phyloP scores from a whole-genome alignment of 2,113 vertebrate genomes.

The Nycticorax nycticorax region DNA sequence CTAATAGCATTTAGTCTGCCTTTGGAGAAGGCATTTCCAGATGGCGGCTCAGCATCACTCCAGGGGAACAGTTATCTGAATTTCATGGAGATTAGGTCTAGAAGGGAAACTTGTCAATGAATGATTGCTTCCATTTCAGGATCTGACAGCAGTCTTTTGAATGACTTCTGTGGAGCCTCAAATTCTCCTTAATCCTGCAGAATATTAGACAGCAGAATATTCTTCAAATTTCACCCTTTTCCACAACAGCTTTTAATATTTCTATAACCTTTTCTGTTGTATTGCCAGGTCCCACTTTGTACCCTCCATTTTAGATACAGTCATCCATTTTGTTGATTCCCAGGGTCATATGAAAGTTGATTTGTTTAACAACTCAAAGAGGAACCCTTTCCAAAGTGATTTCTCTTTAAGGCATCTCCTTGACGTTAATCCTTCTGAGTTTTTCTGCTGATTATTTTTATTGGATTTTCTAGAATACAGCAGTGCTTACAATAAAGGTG shows the following conservation, averaged over 20 bases:
- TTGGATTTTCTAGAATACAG: background rate
- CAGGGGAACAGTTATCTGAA: conserved; percentile 22
- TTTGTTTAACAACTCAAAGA: no score
- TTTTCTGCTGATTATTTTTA: background rate
- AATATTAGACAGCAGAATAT: background rate
- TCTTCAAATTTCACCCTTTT: background rate
- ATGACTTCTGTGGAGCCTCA: background rate
- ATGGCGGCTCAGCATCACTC: background rate
- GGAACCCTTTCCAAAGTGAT: background rate
- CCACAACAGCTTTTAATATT: background rate
- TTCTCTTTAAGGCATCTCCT: background rate
- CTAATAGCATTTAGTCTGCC: background rate
- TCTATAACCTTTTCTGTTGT: background rate
- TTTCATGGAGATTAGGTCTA: conserved; percentile 13
- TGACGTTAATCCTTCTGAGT: background rate
- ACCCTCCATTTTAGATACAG: background rate
- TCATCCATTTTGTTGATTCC: background rate
- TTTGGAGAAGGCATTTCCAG: background rate
- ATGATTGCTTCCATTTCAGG: conserved; percentile 14
- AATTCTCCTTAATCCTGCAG: conserved; percentile 2
- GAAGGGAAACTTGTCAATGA: conserved; percentile 1
- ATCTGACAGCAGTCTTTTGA: conserved; percentile 14
- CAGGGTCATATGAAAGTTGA: background rate
- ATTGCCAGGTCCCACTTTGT: background rate
- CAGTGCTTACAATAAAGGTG: background rate